Percentiles rank a stretch among this genome's conserved stretches.
These are phyloP conservation scores for Chloromyia formosa DNA, from an alignment of 2,888 invertebrate genomes.

Conservation along the genomic window DNA sequence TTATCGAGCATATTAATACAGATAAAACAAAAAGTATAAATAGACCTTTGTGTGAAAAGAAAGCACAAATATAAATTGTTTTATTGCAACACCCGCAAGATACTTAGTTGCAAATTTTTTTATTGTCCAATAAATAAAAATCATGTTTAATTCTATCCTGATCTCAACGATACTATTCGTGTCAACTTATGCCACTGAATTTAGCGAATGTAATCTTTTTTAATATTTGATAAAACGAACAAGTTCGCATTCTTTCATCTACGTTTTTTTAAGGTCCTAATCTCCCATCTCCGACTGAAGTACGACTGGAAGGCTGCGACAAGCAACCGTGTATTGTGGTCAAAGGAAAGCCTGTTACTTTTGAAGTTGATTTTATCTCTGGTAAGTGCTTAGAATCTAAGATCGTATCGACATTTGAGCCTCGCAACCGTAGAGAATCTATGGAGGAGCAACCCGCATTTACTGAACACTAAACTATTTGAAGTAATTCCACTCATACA, in stretches of 20 bases:
- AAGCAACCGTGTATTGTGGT: conserved; percentile 30
- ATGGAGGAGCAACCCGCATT: too few relatives aligned
- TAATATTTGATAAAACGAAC: not conserved
- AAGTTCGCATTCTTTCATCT: too few relatives aligned
- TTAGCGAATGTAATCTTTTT: conserved; percentile 26
- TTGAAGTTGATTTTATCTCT: conserved; percentile 28
- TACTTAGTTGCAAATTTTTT: too few relatives aligned
- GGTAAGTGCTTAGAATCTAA: too few relatives aligned
- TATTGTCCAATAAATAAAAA: not conserved
- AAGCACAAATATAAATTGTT: not conserved
- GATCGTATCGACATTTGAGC: too few relatives aligned
- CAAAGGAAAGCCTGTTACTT: conserved; percentile 5
- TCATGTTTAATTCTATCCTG: conserved; percentile 8
- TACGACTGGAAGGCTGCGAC: conserved; percentile 12
- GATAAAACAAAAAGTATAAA: conserved; percentile 29
- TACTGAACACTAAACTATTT: too few relatives aligned
- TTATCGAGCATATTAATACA: not conserved
- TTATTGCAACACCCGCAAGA: conserved; percentile 9
- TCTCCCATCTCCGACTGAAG: conserved; percentile 3
- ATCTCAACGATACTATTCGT: not conserved
- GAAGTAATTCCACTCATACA: too few relatives aligned
- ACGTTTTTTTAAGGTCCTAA: conserved; percentile 13
- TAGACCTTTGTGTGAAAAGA: not conserved
- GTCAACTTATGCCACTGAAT: conserved; percentile 7
- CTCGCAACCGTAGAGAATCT: too few relatives aligned